phyloP scores from a whole-genome alignment of 2,113 vertebrate species.

The Sylvicapra grimmia region DNA sequence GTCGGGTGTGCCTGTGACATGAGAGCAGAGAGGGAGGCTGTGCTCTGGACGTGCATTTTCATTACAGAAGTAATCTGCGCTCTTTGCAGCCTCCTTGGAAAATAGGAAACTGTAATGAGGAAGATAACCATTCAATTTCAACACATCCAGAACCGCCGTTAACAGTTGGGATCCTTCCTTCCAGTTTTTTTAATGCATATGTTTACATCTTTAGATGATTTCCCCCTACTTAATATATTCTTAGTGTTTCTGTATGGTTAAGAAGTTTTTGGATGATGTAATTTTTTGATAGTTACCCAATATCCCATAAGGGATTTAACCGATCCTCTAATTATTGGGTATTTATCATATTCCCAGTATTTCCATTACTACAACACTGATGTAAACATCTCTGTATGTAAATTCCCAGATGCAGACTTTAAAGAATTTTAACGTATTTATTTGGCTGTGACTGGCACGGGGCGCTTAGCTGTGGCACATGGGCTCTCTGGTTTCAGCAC shows the following conservation, averaged over 20 bases:
- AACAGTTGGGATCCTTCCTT: not conserved
- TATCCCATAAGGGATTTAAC: not conserved
- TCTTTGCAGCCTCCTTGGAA: not conserved
- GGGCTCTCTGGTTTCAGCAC: not conserved
- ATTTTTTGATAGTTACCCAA: conserved; percentile 38
- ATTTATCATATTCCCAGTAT: not conserved
- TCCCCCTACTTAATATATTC: conserved; percentile 20
- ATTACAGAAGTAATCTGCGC: accelerated
- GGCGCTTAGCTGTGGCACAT: not conserved
- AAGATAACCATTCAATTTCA: not conserved
- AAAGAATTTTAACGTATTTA: not conserved
- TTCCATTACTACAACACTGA: not conserved
- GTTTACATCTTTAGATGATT: conserved; percentile 58
- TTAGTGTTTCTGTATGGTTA: conserved; percentile 26
- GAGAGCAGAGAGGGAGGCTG: not conserved
- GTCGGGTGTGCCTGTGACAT: accelerated
- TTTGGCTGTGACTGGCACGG: not conserved
- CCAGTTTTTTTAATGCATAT: not conserved
- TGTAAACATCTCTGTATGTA: not conserved
- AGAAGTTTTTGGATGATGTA: not conserved
- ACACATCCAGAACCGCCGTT: not conserved
- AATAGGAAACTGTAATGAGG: not conserved
- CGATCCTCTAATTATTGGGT: not conserved
- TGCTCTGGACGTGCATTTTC: accelerated
- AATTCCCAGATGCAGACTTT: not conserved